These are phyloP conservation scores for Tapera naevia DNA, from an alignment of 2,797 vertebrate genomes.

Conservation along the genomic window DNA sequence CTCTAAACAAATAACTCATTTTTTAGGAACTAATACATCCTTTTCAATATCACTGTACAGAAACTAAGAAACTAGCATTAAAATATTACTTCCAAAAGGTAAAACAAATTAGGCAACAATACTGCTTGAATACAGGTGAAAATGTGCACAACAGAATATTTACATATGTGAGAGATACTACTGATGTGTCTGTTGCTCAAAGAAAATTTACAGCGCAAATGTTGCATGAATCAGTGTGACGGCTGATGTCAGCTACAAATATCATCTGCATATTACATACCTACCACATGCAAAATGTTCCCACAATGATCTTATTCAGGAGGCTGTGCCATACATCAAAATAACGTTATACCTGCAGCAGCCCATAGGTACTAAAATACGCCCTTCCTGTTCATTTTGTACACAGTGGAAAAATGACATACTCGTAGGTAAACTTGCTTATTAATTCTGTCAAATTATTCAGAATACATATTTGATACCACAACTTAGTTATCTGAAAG, in stretches of 20 bases:
- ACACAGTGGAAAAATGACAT: conserved; percentile 38
- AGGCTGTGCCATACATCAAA: conserved; percentile 11
- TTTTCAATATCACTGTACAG: background rate
- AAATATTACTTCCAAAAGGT: background rate
- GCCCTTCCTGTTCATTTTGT: conserved; percentile 1
- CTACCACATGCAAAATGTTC: conserved; percentile 12
- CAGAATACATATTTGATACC: background rate
- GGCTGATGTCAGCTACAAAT: conserved; percentile 12
- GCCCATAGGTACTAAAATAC: background rate
- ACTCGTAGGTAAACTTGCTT: background rate
- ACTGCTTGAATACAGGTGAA: background rate
- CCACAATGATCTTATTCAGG: conserved; percentile 38
- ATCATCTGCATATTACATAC: conserved; percentile 4
- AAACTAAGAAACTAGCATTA: background rate
- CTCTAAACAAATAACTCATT: background rate
- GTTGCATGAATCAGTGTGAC: conserved; percentile 2
- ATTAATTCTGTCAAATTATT: conserved; percentile 45
- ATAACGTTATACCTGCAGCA: conserved; percentile 13
- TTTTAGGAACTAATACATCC: background rate
- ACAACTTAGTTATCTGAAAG: conserved; percentile 13
- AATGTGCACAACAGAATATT: background rate
- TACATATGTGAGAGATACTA: background rate
- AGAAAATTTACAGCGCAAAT: background rate
- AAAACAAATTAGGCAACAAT: background rate
- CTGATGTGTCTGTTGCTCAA: background rate